Conservation (phyloP, 2,888 invertebrate species). For the Eupeodes luniger region DNA sequence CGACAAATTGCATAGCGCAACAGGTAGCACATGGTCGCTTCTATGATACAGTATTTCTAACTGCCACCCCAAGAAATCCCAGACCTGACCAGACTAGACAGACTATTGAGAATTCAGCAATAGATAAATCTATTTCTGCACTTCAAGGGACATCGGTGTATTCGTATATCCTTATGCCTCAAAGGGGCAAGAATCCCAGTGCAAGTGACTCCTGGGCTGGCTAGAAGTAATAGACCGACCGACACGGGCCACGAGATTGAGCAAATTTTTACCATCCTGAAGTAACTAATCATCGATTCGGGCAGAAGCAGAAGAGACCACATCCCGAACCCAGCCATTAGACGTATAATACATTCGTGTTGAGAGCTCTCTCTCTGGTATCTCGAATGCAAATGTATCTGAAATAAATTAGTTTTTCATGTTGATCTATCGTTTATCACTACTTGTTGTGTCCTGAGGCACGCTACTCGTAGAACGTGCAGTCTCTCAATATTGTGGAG, state of each 20-base stretch:
- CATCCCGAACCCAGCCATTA: slow-evolving; percentile 66
- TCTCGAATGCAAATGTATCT: slow-evolving; percentile 75
- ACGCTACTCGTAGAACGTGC: slow-evolving; percentile 48
- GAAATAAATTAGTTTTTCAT: slow-evolving; percentile 83
- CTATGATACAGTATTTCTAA: slow-evolving; percentile 55
- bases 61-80: slow-evolving; percentile 55
- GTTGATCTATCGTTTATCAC: slow-evolving; percentile 83
- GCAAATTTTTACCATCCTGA: slow-evolving; percentile 46
- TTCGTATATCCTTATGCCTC: slow-evolving; percentile 19
- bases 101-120: slow-evolving; percentile 27
- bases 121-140: slow-evolving; percentile 70
- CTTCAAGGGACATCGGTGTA: slow-evolving; percentile 65
- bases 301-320: slow-evolving; percentile 32
- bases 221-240: neutral
- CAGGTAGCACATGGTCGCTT: slow-evolving; percentile 63
- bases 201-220: neutral
- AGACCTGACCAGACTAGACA: slow-evolving; percentile 36
- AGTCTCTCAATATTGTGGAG: slow-evolving; percentile 13
- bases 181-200: neutral
- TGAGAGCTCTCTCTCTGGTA: slow-evolving; percentile 70
- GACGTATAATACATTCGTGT: slow-evolving; percentile 72
- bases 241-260: neutral
- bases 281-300: slow-evolving; percentile 60
- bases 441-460: slow-evolving; percentile 77
- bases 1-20: slow-evolving; percentile 73